Evolutionary conservation across 2,888 invertebrate species (phyloP), one percentile per base, ranked within the genome.

Genomic region (Hetaerina titia): DNA sequence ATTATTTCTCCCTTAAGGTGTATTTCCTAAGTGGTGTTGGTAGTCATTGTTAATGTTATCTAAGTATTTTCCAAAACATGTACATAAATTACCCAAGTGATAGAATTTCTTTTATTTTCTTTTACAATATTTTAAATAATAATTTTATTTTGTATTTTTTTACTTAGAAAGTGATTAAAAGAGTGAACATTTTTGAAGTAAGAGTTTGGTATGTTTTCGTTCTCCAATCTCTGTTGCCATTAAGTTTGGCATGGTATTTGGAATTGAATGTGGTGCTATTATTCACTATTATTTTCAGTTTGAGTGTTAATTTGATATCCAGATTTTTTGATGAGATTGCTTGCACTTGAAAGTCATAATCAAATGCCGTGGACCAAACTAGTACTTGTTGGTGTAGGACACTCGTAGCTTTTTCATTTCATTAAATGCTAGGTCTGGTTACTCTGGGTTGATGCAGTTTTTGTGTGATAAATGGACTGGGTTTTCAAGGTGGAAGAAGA

Each of bases 161-260:
- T 6, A 69, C 7, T 6, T 69, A 13, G 9, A 69, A n/a, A 6
- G 22, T 69, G 22, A 9, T n/a, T 9, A 69, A 69, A 69, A n/a
- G 22, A 0, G n/a, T 69, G 69, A n/a, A n/a, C 22, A n/a, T 69
- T 69, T 9, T n/a, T 69, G 6, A n/a, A n/a, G 31, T 90, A 64
- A 45, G 45, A 90, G 63, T 90, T 25, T 69, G 45, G 64, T 90
- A 69, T 69, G 22, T 69, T 69, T n/a, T n/a, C n/a, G n/a, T n/a
- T n/a, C 69, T 17, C 19, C 45, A 45, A 45, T 45, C 45, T 45
- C 45, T 4, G 4, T 4, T 45, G 45, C 45, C 45, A 45, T 1
- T 45, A 45, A 45, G 45, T 45, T 45, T 45, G 45, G 45, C 45
- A 45, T 22, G 69, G 69, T 9, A 69, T 69, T n/a, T 69, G 69